These are phyloP conservation scores for Lycopodina hypogea DNA, from an alignment of 37 sponge, comb jelly and placozoan species.

Conservation along the genomic window DNA sequence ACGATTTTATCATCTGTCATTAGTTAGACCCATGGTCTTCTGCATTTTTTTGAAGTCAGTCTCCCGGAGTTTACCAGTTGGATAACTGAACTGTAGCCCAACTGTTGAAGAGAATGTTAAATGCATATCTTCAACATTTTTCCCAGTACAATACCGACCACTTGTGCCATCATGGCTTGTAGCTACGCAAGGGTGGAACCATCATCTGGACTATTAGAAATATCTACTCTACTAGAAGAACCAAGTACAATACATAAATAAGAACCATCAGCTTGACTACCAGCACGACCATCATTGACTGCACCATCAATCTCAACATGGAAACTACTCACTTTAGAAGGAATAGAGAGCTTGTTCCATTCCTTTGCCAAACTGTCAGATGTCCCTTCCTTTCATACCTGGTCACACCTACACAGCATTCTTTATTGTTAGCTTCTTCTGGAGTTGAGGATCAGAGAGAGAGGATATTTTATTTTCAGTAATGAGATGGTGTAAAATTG, in stretches of 20 bases:
- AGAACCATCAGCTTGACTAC: background rate
- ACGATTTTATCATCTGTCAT: background rate
- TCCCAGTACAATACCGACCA: background rate
- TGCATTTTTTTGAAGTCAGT: background rate
- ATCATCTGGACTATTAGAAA: no score
- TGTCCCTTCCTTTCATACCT: background rate
- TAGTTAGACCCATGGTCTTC: background rate
- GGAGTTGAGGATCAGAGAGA: background rate
- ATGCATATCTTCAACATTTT: background rate
- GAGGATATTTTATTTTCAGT: background rate
- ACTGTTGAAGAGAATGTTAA: background rate
- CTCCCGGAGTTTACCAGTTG: background rate
- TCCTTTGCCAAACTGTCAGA: background rate
- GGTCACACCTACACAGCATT: background rate
- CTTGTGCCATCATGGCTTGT: background rate
- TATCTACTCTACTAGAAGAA: background rate
- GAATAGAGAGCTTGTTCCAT: conserved; percentile 1
- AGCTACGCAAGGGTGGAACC: no score
- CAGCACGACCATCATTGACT: background rate
- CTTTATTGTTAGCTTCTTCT: background rate
- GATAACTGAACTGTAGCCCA: background rate
- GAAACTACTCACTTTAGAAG: background rate
- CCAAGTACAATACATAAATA: background rate
- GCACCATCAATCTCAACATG: no score
- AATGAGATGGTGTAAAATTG: background rate